phyloP scores from a whole-genome alignment of 2,113 vertebrate genomes.

The Tilapia sparmanii region DNA sequence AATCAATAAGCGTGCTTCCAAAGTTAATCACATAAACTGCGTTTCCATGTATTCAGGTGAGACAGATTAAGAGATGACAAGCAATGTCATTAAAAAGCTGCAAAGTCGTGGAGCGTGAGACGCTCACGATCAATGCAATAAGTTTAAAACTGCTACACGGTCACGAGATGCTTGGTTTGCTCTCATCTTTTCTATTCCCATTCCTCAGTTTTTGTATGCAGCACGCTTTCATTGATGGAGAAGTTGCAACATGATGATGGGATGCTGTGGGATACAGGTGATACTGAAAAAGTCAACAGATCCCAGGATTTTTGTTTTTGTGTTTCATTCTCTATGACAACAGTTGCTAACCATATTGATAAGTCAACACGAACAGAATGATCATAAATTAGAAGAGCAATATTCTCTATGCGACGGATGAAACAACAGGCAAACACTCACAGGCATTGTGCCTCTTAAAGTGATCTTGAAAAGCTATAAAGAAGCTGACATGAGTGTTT shows the following conservation, averaged over 20 bases:
- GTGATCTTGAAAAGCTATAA: constrained; percentile 18
- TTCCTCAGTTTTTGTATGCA: not conserved
- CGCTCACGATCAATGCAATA: not conserved
- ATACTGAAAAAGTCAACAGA: not conserved
- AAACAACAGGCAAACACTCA: not conserved
- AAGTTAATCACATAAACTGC: not conserved
- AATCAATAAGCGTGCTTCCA: not conserved
- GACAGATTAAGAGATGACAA: not conserved
- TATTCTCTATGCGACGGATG: not conserved
- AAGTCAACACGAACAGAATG: not conserved
- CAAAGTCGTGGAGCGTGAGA: not conserved
- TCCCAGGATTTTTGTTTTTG: not conserved
- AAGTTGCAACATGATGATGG: not conserved
- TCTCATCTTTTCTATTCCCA: not conserved
- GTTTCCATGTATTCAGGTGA: not conserved
- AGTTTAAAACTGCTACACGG: not conserved
- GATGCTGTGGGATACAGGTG: not conserved
- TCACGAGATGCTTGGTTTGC: not conserved
- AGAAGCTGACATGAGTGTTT: constrained; percentile 1
- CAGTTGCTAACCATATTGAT: not conserved
- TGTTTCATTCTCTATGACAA: not conserved
- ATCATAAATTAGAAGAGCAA: not conserved
- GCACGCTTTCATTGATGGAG: not conserved
- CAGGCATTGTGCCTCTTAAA: not conserved
- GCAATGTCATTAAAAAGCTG: not conserved